Evolutionary conservation across 2,797 vertebrate species (phyloP), one percentile per base, ranked within the genome.

Genomic region (Callimico goeldii): DNA sequence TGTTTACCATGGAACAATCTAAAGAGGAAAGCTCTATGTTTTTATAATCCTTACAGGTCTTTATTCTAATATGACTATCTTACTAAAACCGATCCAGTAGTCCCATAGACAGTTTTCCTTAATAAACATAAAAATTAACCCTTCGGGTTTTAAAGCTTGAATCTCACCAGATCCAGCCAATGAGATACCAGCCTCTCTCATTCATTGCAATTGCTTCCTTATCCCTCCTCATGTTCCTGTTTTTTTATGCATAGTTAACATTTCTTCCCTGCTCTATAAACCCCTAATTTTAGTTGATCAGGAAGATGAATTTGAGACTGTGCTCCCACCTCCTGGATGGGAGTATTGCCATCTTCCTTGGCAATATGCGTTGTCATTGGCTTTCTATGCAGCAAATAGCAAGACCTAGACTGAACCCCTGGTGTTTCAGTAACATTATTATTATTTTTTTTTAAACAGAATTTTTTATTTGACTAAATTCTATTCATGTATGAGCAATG

Each of bases 291-390:
- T 67, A 67, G 61, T 67, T n/a, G 33, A 67, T 19, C 33, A n/a
- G 61, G 15, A 9, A n/a, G 61, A 67, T 19, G 61, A 33, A 17
- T n/a, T n/a, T 19, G 33, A 67, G 33, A 67, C 61, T 67, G 61
- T 4, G 3, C 61, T 67, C 61, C 61, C 33, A 19, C n/a, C 33
- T 67, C 7, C 61, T 67, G 33, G 33, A 9, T 33, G 33, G 61
- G 15, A n/a, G 30, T 33, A 67, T 33, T 17, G 33, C 61, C 61
- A 2, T n/a, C 33, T n/a, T 67, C 61, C 61, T 67, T 67, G 61
- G 61, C 15, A n/a, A 67, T 19, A n/a, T 0, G 1, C 4, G 0
- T n/a, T n/a, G 33, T n/a, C 15, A n/a, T n/a, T n/a, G 61, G 61
- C 61, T 67, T 67, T 67, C 15, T n/a, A 4, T 67, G 61, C 61